Evolutionary conservation across 2,888 invertebrate genomes (phyloP).

Genomic region (Melikaiella ostensackeni): DNA sequence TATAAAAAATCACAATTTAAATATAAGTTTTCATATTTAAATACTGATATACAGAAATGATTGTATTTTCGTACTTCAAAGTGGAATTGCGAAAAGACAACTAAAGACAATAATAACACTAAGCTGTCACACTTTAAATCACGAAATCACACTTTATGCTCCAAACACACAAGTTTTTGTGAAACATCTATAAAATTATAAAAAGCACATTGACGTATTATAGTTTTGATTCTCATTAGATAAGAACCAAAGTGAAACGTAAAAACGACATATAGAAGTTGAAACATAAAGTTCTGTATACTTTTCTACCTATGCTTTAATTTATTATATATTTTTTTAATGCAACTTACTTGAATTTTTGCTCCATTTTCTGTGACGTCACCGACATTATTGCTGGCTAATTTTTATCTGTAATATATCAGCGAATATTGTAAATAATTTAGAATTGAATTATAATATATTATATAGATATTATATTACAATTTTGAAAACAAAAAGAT

Average conservation of each 20-base stretch:
- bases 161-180: background rate
- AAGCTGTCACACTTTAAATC: too few species aligned
- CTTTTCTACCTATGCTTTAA: background rate
- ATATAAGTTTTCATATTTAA: background rate
- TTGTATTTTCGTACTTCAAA: background rate
- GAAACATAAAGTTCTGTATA: background rate
- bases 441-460: background rate
- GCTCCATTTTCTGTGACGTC: background rate
- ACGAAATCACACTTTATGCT: background rate
- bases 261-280: background rate
- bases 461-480: background rate
- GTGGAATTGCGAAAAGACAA: background rate
- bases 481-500: background rate
- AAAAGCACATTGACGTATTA: background rate
- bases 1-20: background rate
- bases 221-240: background rate
- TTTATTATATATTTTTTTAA: background rate
- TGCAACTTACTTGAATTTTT: conserved; percentile 10
- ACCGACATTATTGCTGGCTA: background rate
- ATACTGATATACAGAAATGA: background rate
- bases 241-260: background rate
- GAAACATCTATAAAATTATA: background rate
- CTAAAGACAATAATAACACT: background rate
- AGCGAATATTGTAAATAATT: background rate
- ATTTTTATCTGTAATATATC: conserved; percentile 3